phyloP scores from a whole-genome alignment of 2,888 invertebrate species.

The Cynaeus angustus region DNA sequence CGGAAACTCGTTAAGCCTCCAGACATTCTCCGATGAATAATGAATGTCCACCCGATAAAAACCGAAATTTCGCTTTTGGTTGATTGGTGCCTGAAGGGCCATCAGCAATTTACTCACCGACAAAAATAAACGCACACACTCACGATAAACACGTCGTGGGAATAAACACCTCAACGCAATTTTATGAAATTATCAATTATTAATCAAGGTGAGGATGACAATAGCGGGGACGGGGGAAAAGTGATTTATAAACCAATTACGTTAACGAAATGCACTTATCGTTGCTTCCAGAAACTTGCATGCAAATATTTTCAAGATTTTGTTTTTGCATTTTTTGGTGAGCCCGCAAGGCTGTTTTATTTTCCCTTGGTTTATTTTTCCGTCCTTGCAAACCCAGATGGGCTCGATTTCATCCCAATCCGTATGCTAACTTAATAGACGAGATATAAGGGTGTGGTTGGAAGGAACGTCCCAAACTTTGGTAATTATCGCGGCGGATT shows the following conservation, averaged over 20 bases:
- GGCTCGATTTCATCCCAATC: constrained; percentile 19
- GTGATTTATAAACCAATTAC: too few species aligned
- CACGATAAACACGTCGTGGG: constrained; percentile 13
- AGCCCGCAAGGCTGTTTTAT: too few species aligned
- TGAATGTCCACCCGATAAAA: constrained; percentile 9
- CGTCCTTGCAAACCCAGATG: neutral
- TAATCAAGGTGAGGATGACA: constrained; percentile 9
- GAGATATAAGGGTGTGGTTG: constrained; percentile 22
- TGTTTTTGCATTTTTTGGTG: too few species aligned
- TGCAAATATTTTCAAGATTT: too few species aligned
- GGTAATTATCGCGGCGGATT: constrained; percentile 67
- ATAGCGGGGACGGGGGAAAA: too few species aligned
- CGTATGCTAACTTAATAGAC: constrained; percentile 40
- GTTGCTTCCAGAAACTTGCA: too few species aligned
- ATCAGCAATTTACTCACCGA: constrained; percentile 9
- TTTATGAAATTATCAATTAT: constrained; percentile 29
- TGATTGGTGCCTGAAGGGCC: constrained; percentile 13
- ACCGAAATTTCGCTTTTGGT: constrained; percentile 24
- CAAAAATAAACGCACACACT: neutral
- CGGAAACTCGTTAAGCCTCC: neutral
- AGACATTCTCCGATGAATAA: neutral
- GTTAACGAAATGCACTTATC: too few species aligned
- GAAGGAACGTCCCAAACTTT: constrained; percentile 62
- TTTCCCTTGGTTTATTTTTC: too few species aligned
- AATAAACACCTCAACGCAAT: constrained; percentile 25